These are phyloP conservation scores for Aegotheles bennettii DNA, from an alignment of 2,113 vertebrate species.

Conservation along the genomic window DNA sequence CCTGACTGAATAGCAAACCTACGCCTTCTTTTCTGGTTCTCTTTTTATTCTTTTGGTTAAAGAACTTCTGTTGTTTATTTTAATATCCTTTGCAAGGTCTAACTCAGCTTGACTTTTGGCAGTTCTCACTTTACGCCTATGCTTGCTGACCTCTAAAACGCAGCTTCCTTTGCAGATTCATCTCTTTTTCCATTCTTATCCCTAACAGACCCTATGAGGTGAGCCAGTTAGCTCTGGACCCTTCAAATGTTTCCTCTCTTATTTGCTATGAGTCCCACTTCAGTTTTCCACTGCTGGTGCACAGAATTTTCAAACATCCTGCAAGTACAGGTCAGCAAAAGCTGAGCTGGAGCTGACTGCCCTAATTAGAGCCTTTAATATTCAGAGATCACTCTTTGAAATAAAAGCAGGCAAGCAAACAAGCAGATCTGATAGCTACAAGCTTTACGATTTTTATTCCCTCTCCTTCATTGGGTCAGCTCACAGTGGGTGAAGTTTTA, in stretches of 20 bases:
- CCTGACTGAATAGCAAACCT: background rate
- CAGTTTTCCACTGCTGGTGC: background rate
- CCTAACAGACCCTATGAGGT: background rate
- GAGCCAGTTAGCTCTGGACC: background rate
- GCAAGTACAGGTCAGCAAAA: background rate
- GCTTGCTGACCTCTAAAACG: constrained; percentile 50
- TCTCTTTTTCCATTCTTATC: constrained; percentile 34
- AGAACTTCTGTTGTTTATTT: constrained; percentile 59
- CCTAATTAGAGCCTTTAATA: background rate
- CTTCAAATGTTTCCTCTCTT: background rate
- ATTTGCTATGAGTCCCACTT: background rate
- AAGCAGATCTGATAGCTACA: background rate
- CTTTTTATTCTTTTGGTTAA: constrained; percentile 17
- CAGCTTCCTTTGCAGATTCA: constrained; percentile 53
- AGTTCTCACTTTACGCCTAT: constrained; percentile 26
- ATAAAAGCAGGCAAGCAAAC: background rate
- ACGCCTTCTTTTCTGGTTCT: background rate
- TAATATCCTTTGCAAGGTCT: constrained; percentile 62
- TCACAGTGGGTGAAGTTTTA: background rate
- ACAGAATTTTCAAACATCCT: background rate
- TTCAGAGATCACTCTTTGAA: background rate
- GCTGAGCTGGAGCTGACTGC: background rate
- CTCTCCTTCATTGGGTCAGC: background rate
- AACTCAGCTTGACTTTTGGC: constrained; percentile 65
- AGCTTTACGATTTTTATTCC: background rate